phyloP scores from a whole-genome alignment of 1,140 invertebrate genomes.

The Anastrepha ludens region DNA sequence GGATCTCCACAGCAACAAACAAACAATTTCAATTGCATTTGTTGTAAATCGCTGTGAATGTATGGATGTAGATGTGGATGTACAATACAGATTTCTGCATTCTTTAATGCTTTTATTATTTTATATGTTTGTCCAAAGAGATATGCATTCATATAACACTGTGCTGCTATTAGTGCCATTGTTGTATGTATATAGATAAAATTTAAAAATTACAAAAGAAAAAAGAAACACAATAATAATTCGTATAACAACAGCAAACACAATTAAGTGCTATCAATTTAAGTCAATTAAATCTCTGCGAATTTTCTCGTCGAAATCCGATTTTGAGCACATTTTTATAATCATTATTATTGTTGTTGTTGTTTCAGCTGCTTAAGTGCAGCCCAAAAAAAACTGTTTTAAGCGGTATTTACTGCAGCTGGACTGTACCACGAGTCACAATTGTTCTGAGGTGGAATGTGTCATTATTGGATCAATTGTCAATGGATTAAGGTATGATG shows the following conservation, averaged over 20 bases:
- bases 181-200: neutral
- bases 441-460: neutral
- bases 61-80: neutral
- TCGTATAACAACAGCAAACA: slow-evolving; percentile 39
- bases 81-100: neutral
- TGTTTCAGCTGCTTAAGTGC: slow-evolving; percentile 13
- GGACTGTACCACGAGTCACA: neutral
- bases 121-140: no score
- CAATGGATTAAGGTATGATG: neutral
- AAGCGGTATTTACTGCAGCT: neutral
- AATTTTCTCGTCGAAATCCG: slow-evolving; percentile 50
- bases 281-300: slow-evolving; percentile 53
- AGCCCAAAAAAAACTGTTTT: neutral
- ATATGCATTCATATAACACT: no score
- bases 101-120: neutral
- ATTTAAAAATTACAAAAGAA: neutral
- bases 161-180: neutral
- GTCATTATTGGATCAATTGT: slow-evolving; percentile 16
- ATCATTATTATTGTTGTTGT: slow-evolving; percentile 29
- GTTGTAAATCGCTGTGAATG: neutral
- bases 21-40: neutral
- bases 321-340: slow-evolving; percentile 38
- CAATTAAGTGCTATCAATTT: slow-evolving; percentile 53
- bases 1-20: neutral
- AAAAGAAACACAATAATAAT: slow-evolving; percentile 10